Base-by-base conservation (phyloP, 2,797 vertebrate species). In the Babyrousa celebensis region DNA sequence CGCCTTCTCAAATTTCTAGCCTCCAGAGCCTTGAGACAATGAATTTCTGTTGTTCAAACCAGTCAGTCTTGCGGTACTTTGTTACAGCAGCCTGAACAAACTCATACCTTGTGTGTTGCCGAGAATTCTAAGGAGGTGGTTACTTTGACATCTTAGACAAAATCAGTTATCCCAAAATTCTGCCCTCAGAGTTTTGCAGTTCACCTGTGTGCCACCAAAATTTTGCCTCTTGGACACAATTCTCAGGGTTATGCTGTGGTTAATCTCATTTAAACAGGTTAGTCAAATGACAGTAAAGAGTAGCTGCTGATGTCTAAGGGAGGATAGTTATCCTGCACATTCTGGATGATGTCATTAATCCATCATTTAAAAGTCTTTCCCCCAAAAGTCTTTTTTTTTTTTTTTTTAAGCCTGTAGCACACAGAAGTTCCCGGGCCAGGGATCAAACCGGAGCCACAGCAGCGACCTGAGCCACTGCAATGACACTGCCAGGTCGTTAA, bases 131-230 rank as follows among this genome's bases (percentile, higher is more conserved):
- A 85, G 65, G 75, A 60, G 17, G 32, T 43, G 20, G 75, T 75
- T 75, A 54, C 70, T 96, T 83, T 83, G 40, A 91, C 77, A 60
- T 40, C 74, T 83, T 71, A 77, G 78, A 78, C 27, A 48, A 48
- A 77, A 40, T 75, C n/a, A 32, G 12, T 43, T 65, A 54, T 32
- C 60, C 68, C 40, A 82, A 77, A 86, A 23, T 18, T 43, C 67
- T 74, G 15, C 65, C 9, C 1, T 20, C 54, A 15, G 43, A 43
- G 15, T n/a, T 93, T 32, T 78, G 56, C 48, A 48, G 21, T 62
- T 89, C 7, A 48, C 17, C 21, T 88, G 36, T 58, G 48, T 63
- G n/a, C 21, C 62, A 77, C 29, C 9, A 9, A 48, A 25, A 36
- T 36, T 80, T 40, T 56, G 40, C 14, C 18, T 60, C 32, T 65